Conservation (phyloP, 2,113 vertebrate genomes). For the Tichodroma muraria region DNA sequence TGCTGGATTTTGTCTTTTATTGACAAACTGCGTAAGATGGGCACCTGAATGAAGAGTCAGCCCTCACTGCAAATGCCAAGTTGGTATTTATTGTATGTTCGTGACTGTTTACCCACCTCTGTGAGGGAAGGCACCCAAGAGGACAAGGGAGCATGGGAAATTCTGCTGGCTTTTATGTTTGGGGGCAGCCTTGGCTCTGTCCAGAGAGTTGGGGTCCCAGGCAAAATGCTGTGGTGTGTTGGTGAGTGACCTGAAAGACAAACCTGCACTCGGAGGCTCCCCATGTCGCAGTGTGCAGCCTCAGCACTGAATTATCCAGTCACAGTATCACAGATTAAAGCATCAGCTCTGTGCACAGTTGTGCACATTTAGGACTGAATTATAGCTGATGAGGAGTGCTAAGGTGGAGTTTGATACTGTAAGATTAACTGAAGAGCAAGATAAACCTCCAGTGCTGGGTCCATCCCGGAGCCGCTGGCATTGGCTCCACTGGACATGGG, state of each 20-base stretch:
- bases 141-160: neutral
- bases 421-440: neutral
- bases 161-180: neutral
- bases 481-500: neutral
- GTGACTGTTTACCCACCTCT: neutral
- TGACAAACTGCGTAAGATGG: neutral
- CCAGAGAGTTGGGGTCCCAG: neutral
- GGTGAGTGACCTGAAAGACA: neutral
- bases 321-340: neutral
- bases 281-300: fast-evolving
- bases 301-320: fast-evolving
- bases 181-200: neutral
- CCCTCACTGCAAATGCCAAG: neutral
- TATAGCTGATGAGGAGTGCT: neutral
- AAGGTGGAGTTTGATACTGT: neutral
- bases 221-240: fast-evolving
- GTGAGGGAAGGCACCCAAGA: neutral
- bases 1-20: neutral
- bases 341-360: neutral
- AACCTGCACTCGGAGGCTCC: fast-evolving
- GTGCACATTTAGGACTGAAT: neutral
- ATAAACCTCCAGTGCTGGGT: neutral
- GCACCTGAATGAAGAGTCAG: neutral
- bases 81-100: neutral
- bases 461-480: neutral